Percentiles rank a stretch among this genome's conserved stretches.
Conservation (phyloP, 2,797 vertebrate genomes). For the Pipistrellus kuhlii region DNA sequence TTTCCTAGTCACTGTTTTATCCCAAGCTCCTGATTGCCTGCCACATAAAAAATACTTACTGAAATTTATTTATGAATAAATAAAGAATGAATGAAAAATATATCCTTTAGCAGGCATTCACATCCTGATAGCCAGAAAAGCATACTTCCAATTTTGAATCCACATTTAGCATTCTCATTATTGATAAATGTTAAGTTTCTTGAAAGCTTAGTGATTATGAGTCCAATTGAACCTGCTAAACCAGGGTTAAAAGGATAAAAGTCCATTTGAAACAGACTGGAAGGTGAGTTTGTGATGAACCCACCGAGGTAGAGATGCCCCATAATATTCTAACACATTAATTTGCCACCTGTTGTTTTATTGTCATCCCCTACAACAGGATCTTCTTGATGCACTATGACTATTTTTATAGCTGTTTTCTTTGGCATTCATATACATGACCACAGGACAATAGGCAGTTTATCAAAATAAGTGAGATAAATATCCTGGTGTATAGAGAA, state of each 20-base stretch:
- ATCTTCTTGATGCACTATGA: neutral
- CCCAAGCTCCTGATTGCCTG: neutral
- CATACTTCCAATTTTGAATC: neutral
- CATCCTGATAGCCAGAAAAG: neutral
- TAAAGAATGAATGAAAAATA: neutral
- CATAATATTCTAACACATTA: neutral
- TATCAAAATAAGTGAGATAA: constrained; percentile 59
- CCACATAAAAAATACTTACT: neutral
- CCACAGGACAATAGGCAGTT: neutral
- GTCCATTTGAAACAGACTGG: neutral
- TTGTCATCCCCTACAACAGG: neutral
- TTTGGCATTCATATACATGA: constrained; percentile 27
- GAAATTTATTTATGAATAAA: constrained; percentile 15
- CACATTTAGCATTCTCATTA: neutral
- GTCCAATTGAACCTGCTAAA: neutral
- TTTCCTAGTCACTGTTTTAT: neutral
- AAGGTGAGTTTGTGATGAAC: neutral
- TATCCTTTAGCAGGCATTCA: neutral
- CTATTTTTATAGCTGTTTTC: constrained; percentile 31
- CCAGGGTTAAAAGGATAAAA: neutral
- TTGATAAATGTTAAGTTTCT: neutral
- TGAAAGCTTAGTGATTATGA: neutral
- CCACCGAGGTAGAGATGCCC: neutral
- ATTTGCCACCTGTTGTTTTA: neutral
- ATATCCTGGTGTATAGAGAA: neutral